Evolutionary conservation across 2,888 invertebrate genomes (phyloP), one percentile per base, ranked within the genome.

Genomic region (Mylabris sibirica): DNA sequence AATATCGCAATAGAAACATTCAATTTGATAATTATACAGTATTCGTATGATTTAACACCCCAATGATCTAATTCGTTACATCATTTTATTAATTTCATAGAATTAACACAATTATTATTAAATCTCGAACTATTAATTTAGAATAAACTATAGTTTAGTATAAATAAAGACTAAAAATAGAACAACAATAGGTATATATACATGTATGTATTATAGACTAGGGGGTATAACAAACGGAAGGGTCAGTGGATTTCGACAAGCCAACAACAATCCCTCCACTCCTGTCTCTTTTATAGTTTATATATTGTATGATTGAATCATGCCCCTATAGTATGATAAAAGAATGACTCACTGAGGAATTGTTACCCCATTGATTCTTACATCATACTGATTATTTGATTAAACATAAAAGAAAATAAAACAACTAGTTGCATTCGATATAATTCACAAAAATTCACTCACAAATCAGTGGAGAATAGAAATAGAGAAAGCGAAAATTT

Each of bases 221-320:
- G 12, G 17, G 63, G 9, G 14, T 26, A 24, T 26, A 59, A 61
- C 53, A 66, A 65, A 71, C 72, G 72, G 72, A 74, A 74, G 74
- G 74, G 74, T 72, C 74, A 74, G 64, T 68, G 11, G 20, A 49
- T 66, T 67, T 65, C 34, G 67, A 60, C 35, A 69, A 72, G 70
- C 68, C 68, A 72, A 44, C 44, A 49, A 49, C 20, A 20, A 49
- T 49, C 49, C 49, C 49, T 20, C 49, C 30, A 30, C n/a, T n/a
- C n/a, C n/a, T 44, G 44, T 44, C 20, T 49, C 20, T 20, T 49
- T 20, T 20, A 69, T 71, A 67, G 63, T 63, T 67, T 68, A n/a
- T n/a, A n/a, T n/a, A 74, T 74, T 75, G 74, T 74, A 66, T 74
- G 77, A 76, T 77, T 77, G 71, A 77, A 74, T 77, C 74, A 71